phyloP scores from a whole-genome alignment of 2,113 vertebrate genomes.

The Geothlypis trichas region DNA sequence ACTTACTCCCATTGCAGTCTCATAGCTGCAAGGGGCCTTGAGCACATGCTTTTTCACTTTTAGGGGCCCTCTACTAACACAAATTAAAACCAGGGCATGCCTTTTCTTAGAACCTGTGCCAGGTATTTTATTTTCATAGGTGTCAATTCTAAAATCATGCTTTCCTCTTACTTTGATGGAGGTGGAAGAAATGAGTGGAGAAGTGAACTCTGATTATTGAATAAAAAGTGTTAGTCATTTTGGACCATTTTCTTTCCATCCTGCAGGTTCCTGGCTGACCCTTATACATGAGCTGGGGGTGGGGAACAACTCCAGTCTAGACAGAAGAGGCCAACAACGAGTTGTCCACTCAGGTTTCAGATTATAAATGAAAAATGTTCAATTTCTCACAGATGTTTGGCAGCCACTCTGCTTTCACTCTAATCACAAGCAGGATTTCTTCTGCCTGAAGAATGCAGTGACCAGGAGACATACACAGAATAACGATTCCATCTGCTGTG shows the following conservation, averaged over 20 bases:
- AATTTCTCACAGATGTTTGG: constrained; percentile 66
- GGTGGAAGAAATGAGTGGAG: neutral
- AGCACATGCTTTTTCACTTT: constrained; percentile 55
- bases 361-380: constrained; percentile 27
- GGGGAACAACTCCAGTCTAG: constrained; percentile 52
- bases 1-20: neutral
- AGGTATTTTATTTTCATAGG: constrained; percentile 43
- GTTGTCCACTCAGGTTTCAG: constrained; percentile 45
- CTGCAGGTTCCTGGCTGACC: constrained; percentile 48
- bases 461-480: neutral
- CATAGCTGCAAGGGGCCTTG: neutral
- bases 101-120: constrained; percentile 29
- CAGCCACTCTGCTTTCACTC: constrained; percentile 1
- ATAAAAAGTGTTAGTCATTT: neutral
- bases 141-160: constrained; percentile 13
- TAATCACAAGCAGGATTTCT: constrained; percentile 10
- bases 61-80: neutral
- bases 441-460: constrained; percentile 10
- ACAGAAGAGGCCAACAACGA: constrained; percentile 44
- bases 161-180: neutral
- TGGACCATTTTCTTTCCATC: neutral
- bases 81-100: constrained; percentile 56
- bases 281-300: neutral
- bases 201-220: neutral
- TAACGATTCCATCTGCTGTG: neutral